Conservation (phyloP, 2,888 invertebrate genomes). For the Heterodera filipjevi region DNA sequence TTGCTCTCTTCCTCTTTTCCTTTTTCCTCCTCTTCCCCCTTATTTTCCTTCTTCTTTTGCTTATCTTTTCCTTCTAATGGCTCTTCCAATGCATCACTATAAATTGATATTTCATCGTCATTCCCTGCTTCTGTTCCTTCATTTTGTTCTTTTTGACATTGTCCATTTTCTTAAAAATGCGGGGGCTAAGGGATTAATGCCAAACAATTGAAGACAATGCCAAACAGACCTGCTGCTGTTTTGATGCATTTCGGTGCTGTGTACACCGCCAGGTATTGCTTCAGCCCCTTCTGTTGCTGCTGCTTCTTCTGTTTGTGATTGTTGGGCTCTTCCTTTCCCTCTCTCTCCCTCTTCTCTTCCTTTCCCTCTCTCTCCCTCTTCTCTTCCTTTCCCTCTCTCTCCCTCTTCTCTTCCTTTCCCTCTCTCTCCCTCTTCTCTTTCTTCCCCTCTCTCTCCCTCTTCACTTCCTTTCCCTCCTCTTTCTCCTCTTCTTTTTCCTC, state of each 20-base stretch:
- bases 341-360: background rate
- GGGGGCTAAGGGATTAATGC: background rate
- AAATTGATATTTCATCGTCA: conserved; percentile 20
- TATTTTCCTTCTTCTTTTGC: background rate
- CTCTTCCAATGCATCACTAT: conserved; percentile 23
- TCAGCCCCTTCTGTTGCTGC: background rate
- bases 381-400: background rate
- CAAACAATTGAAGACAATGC: background rate
- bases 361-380: background rate
- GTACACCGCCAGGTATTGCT: background rate
- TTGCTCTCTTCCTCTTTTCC: background rate
- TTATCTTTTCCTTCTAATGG: background rate
- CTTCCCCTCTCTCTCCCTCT: background rate
- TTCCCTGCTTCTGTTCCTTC: background rate
- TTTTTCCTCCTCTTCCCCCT: background rate
- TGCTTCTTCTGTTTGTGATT: background rate
- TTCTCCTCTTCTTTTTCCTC: background rate
- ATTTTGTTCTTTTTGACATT: background rate
- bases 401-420: background rate
- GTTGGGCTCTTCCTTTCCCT: background rate
- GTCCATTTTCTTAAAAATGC: background rate
- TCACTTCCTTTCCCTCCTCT: background rate
- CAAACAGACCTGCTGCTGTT: background rate
- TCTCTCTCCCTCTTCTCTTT: background rate
- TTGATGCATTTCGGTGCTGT: background rate